Evolutionary conservation across 2,888 invertebrate species (phyloP).

Genomic region (Zaprionus obscuricornis): DNA sequence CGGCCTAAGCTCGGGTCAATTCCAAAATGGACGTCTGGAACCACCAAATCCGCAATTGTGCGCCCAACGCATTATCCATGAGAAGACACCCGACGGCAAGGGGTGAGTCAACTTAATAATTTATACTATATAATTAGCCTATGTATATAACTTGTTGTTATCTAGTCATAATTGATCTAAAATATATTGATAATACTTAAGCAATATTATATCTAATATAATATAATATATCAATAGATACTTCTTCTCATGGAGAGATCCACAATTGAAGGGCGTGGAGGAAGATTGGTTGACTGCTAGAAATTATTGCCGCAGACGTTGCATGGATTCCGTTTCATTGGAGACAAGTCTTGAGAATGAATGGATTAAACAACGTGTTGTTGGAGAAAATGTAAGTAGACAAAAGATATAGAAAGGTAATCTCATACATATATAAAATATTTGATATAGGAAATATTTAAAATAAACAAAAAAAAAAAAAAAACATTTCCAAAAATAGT

Average conservation of each 20-base stretch:
- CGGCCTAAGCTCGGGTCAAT: slow-evolving; percentile 85
- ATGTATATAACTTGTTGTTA: no score
- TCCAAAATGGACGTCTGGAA: slow-evolving; percentile 90
- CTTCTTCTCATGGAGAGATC: slow-evolving; percentile 94
- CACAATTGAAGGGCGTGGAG: slow-evolving; percentile 88
- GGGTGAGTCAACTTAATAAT: slow-evolving; percentile 82
- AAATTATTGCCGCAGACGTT: slow-evolving; percentile 93
- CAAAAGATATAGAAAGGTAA: slow-evolving; percentile 31
- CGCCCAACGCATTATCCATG: slow-evolving; percentile 89
- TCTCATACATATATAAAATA: background rate
- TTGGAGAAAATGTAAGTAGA: slow-evolving; percentile 89
- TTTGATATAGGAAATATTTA: background rate
- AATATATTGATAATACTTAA: no score
- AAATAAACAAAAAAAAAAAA: background rate
- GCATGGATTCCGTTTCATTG: slow-evolving; percentile 94
- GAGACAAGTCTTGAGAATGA: slow-evolving; percentile 94
- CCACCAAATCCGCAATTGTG: slow-evolving; percentile 90
- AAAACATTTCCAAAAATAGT: background rate
- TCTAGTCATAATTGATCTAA: no score
- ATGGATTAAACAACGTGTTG: slow-evolving; percentile 91
- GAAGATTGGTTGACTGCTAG: slow-evolving; percentile 93
- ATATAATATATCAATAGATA: slow-evolving; percentile 86
- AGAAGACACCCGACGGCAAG: slow-evolving; percentile 89
- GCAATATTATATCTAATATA: background rate
- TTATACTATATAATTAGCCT: no score